Conservation (phyloP, 2,888 invertebrate genomes). For the Caenorhabditis sp. region DNA sequence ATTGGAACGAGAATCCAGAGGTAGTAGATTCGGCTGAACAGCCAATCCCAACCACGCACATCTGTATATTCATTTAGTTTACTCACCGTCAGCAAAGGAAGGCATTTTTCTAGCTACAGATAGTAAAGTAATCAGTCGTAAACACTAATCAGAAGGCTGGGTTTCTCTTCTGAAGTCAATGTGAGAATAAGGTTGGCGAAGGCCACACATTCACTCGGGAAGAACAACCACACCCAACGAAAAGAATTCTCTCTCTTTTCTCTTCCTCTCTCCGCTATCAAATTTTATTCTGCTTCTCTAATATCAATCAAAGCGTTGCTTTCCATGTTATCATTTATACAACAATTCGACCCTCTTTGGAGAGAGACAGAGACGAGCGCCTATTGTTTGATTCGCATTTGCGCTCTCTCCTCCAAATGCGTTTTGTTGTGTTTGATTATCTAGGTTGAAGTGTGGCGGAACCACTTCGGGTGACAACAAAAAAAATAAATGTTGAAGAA, state of each 20-base stretch:
- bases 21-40: conserved; percentile 68
- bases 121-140: conserved; percentile 30
- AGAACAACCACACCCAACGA: conserved; percentile 55
- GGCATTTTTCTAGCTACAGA: conserved; percentile 53
- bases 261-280: conserved; percentile 43
- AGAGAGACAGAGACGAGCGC: neutral
- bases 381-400: conserved; percentile 54
- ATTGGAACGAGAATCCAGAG: conserved; percentile 71
- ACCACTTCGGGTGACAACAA: neutral
- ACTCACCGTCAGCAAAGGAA: conserved; percentile 67
- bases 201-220: conserved; percentile 49
- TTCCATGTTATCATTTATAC: conserved; percentile 57
- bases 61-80: conserved; percentile 63
- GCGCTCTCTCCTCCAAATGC: neutral
- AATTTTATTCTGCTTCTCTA: conserved; percentile 50
- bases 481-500: neutral
- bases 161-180: conserved; percentile 28
- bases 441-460: conserved; percentile 46
- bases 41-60: conserved; percentile 67
- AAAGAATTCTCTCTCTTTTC: conserved; percentile 28
- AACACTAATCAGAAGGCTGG: conserved; percentile 24
- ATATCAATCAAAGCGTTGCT: conserved; percentile 56
- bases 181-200: conserved; percentile 41
- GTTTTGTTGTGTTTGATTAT: conserved; percentile 44
- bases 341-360: conserved; percentile 10